These are phyloP conservation scores for Globodera rostochiensis DNA, from an alignment of 1,140 invertebrate species.

Conservation along the genomic window DNA sequence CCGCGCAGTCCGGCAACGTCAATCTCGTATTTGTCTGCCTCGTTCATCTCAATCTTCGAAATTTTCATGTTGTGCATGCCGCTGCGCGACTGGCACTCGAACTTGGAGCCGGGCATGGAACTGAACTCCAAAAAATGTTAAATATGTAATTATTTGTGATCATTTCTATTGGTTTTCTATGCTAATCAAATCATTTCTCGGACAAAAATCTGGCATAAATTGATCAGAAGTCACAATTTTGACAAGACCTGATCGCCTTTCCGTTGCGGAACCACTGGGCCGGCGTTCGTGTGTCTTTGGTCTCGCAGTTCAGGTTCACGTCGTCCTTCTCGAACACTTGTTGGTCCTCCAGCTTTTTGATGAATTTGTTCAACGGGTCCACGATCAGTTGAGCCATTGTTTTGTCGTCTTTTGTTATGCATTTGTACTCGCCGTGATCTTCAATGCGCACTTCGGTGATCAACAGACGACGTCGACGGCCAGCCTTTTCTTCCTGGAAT, in stretches of 20 bases:
- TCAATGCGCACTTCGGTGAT: slow-evolving; percentile 80
- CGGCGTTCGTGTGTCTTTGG: slow-evolving; percentile 64
- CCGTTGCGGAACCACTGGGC: slow-evolving; percentile 64
- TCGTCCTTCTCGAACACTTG: slow-evolving; percentile 65
- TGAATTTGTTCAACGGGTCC: slow-evolving; percentile 63
- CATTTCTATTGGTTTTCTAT: too few species aligned
- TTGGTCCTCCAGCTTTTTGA: slow-evolving; percentile 54
- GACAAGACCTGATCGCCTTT: slow-evolving; percentile 40
- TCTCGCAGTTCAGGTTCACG: slow-evolving; percentile 59
- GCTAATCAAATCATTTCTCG: too few species aligned
- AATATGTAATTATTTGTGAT: background rate
- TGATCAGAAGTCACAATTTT: background rate
- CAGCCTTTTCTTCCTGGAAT: slow-evolving; percentile 48
- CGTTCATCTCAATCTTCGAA: slow-evolving; percentile 65
- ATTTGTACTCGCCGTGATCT: slow-evolving; percentile 84
- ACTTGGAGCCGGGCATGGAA: slow-evolving; percentile 65
- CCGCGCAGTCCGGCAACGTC: slow-evolving; percentile 60
- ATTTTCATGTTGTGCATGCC: slow-evolving; percentile 64
- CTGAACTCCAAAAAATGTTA: background rate
- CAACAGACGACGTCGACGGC: slow-evolving; percentile 74
- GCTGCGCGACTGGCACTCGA: slow-evolving; percentile 58
- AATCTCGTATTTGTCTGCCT: slow-evolving; percentile 63
- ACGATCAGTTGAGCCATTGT: slow-evolving; percentile 65
- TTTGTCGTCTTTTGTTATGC: slow-evolving; percentile 70
- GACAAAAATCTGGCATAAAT: background rate